Base-by-base conservation (phyloP, 2,888 invertebrate genomes). In the Melanophora roralis region DNA sequence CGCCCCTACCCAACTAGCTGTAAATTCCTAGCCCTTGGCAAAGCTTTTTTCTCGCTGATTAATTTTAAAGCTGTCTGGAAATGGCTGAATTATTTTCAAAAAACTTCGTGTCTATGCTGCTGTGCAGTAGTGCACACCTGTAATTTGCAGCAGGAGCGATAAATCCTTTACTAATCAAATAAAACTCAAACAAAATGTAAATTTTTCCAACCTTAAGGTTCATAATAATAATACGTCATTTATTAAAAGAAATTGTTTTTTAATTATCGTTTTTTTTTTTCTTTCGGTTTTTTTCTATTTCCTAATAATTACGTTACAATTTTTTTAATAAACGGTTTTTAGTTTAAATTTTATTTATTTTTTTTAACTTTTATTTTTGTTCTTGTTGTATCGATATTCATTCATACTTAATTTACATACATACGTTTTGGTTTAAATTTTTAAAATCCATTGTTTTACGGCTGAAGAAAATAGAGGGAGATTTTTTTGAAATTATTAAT, bases 141-240 rank as follows among this genome's bases (percentile, higher is more conserved):
- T n/a, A n/a, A n/a, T n/a, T n/a, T n/a, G n/a, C n/a, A n/a, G n/a
- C n/a, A n/a, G n/a, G n/a, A n/a, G n/a, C n/a, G n/a, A n/a, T n/a
- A n/a, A n/a, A 6, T 6, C 27, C 27, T 5, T 27, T 27, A 27
- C 6, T 27, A n/a, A n/a, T 27, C 4, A 27, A 27, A 27, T 27
- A 5, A 27, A 27, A 27, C 27, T 40, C n/a, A 40, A 40, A 40
- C n/a, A 40, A 40, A 16, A 36, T 60, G 47, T 16, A 53, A 59
- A 69, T 78, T 68, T 73, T 81, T 74, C 14, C 67, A 75, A 78
- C 74, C 75, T 57, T 72, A 68, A 23, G 77, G 77, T 77, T 74
- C 57, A n/a, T 74, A 81, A 82, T 81, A 78, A n/a, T 74, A 81
- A 82, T 81, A 78, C 77, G 83, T 78, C 82, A 82, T 83, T 82